Percentiles rank a stretch among this genome's conserved stretches.
Evolutionary conservation across 2,113 vertebrate genomes (phyloP).

Genomic region (Odontophorus gujanensis): DNA sequence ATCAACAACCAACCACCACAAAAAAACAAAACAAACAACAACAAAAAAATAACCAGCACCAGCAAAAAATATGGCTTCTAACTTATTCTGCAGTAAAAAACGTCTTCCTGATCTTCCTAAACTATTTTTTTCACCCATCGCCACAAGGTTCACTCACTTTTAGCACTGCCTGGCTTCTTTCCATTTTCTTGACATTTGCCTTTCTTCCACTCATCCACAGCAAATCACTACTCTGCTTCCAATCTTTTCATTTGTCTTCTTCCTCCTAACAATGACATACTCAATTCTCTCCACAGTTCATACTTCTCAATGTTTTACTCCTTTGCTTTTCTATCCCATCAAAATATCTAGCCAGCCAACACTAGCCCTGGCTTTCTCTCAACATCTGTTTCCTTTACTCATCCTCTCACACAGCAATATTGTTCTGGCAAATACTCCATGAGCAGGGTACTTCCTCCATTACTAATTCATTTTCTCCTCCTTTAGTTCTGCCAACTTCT

Average conservation of each 20-base stretch:
- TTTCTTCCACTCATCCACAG: background rate
- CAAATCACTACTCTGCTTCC: background rate
- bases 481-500: slow-evolving; percentile 21
- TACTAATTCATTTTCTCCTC: slow-evolving; percentile 57
- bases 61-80: background rate
- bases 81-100: background rate
- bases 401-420: background rate
- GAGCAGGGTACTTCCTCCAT: slow-evolving; percentile 44
- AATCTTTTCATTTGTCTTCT: background rate
- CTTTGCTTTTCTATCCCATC: background rate
- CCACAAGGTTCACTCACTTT: background rate
- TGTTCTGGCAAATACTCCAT: slow-evolving; percentile 16
- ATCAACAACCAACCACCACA: background rate
- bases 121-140: background rate
- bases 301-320: background rate
- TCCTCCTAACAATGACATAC: background rate
- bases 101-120: background rate
- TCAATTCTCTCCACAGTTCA: background rate
- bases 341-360: background rate
- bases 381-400: slow-evolving; percentile 32
- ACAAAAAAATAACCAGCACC: no score
- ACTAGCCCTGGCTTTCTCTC: slow-evolving; percentile 8
- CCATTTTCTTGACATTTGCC: background rate
- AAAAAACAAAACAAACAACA: background rate
- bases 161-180: background rate